Evolutionary conservation across 2,888 invertebrate genomes (phyloP).

Genomic region (Athalia cordata): DNA sequence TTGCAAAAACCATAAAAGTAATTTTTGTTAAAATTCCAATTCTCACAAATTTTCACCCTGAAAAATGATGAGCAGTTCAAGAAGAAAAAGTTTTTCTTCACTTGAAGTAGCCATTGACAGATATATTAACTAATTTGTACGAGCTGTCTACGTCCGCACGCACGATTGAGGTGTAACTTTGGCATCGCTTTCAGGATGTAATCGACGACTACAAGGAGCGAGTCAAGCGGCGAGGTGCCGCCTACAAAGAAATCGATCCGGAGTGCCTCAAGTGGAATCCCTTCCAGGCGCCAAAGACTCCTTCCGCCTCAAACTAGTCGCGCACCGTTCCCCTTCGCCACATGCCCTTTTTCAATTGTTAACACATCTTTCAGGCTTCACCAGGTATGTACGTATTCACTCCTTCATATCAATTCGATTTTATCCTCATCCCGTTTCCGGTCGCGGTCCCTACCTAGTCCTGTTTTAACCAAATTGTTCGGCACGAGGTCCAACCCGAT

Average conservation of each 20-base stretch:
- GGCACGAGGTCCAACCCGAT: no score
- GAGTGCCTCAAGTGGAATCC: constrained; percentile 93
- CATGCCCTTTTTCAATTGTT: no score
- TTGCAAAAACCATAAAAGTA: no score
- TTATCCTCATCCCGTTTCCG: no score
- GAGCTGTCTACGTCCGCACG: constrained; percentile 25
- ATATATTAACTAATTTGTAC: neutral
- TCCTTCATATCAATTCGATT: no score
- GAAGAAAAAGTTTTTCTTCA: neutral
- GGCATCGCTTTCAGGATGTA: constrained; percentile 82
- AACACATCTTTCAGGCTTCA: no score
- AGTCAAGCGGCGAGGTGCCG: constrained; percentile 82
- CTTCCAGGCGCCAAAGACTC: constrained; percentile 79
- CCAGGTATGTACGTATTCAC: no score
- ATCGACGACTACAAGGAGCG: constrained; percentile 94
- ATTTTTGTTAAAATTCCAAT: no score
- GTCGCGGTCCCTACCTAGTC: neutral
- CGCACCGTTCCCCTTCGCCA: neutral
- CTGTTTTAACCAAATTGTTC: neutral
- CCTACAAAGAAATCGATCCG: constrained; percentile 92
- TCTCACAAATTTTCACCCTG: no score
- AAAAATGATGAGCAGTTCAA: no score
- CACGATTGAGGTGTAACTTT: neutral
- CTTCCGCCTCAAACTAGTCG: constrained; percentile 71
- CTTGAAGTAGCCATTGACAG: constrained; percentile 24